Base-by-base conservation (phyloP, 2,113 vertebrate species). In the Scopus umbretta region DNA sequence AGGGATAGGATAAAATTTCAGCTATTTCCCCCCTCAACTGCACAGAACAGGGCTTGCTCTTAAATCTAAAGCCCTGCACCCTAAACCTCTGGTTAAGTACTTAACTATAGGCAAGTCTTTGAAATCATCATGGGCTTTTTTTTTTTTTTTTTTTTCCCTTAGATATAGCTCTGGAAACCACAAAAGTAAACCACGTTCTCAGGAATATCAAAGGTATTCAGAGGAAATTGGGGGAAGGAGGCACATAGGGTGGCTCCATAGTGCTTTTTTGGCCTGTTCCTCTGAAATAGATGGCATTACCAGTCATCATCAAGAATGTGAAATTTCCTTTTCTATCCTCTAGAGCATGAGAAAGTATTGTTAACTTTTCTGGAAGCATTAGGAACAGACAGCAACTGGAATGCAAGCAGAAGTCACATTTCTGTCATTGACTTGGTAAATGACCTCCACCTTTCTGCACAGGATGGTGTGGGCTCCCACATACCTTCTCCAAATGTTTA, bases 1-100 rank as follows among this genome's bases (percentile, higher is more conserved):
- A 84, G 82, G 95, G 84, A 72, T 85, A 66, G 91, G 92, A 94
- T 94, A 97, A 95, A 95, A 97, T 96, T 95, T 96, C 92, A 93
- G 91, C 90, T 97, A 92, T 95, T 96, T 96, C 95, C 94, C 92
- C 91, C 91, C 72, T 90, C 75, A 66, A 71, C 80, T 76, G 80
- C 81, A 87, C 17, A 16, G 61, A 92, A 88, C 59, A 84, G 92
- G 88, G 36, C 56, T 88, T 92, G 93, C 94, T 96, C 95, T 96
- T 96, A 95, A 97, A 97, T 97, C 95, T 97, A 86, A 95, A 92
- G 55, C 43, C 80, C 66, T 89, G 74, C 45, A 90, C 78, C 94
- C 94, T 80, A 67, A 96, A 96, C 63, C 81, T 97, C 94, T 97
- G 94, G 87, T 95, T 90, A 96, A 95, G 53, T 86, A 84, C 68